Conservation (phyloP, 2,797 vertebrate genomes). For the Sebastes kiyomatsui region DNA sequence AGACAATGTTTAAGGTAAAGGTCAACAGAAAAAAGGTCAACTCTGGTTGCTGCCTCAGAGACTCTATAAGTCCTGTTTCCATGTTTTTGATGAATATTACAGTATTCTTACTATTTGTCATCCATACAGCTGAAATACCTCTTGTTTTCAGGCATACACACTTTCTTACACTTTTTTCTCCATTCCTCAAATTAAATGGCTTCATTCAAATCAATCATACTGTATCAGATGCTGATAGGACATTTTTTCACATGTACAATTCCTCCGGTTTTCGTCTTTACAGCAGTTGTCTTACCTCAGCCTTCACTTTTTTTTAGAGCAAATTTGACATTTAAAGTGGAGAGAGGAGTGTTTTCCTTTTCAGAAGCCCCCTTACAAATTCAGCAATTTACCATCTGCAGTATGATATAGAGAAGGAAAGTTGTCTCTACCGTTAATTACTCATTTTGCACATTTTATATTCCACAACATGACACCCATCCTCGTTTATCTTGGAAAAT, state of each 20-base stretch:
- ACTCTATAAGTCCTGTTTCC: background rate
- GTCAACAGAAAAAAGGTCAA: background rate
- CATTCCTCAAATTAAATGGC: background rate
- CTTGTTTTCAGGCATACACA: background rate
- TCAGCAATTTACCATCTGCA: background rate
- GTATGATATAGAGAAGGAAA: background rate
- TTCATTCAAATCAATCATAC: background rate
- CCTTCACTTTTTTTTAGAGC: background rate
- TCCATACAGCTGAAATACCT: background rate
- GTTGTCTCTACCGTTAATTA: background rate
- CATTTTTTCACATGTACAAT: background rate
- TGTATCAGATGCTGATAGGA: background rate
- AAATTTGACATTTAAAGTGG: background rate
- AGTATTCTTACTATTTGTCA: background rate
- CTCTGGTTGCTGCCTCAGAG: constrained; percentile 6
- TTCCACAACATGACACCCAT: background rate
- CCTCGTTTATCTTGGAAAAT: background rate
- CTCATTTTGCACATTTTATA: background rate
- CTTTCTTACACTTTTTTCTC: background rate
- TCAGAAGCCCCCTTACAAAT: background rate
- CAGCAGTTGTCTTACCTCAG: background rate
- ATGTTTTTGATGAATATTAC: constrained; percentile 10
- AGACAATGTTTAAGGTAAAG: background rate
- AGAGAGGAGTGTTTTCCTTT: background rate
- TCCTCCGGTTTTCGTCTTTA: background rate